Conservation (phyloP, 2,113 vertebrate genomes). For the Cheirogaleus medius region DNA sequence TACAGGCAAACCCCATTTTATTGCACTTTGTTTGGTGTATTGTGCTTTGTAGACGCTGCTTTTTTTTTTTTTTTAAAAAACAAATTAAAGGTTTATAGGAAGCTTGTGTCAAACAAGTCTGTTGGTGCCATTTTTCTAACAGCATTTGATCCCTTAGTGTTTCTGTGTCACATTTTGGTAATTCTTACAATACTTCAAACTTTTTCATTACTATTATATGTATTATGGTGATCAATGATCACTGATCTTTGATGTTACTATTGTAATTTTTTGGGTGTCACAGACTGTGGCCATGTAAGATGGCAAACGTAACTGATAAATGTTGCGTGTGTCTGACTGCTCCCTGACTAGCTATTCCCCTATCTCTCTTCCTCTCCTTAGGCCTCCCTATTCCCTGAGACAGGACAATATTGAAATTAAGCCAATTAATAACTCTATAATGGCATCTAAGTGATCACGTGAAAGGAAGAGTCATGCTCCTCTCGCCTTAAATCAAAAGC, state of each 20-base stretch:
- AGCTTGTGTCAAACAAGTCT: not conserved
- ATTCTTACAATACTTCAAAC: not conserved
- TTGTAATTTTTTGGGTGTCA: not conserved
- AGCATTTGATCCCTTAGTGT: not conserved
- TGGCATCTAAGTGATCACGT: not conserved
- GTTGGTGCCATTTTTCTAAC: not conserved
- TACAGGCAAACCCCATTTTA: not conserved
- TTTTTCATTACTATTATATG: not conserved
- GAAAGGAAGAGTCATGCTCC: not conserved
- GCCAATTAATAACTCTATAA: not conserved
- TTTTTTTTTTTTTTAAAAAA: not conserved
- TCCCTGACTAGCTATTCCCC: not conserved
- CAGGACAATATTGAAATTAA: not conserved
- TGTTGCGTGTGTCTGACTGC: not conserved
- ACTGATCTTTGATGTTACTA: not conserved
- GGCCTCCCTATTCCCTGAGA: not conserved
- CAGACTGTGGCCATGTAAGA: not conserved
- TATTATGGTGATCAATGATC: not conserved
- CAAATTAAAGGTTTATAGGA: not conserved
- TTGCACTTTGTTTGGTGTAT: not conserved
- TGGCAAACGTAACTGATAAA: not conserved
- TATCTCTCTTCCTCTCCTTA: not conserved
- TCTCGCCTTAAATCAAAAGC: not conserved
- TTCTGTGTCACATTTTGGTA: not conserved
- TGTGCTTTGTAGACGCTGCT: not conserved